Conservation (phyloP, 2,797 vertebrate genomes). For the Antrozous pallidus region DNA sequence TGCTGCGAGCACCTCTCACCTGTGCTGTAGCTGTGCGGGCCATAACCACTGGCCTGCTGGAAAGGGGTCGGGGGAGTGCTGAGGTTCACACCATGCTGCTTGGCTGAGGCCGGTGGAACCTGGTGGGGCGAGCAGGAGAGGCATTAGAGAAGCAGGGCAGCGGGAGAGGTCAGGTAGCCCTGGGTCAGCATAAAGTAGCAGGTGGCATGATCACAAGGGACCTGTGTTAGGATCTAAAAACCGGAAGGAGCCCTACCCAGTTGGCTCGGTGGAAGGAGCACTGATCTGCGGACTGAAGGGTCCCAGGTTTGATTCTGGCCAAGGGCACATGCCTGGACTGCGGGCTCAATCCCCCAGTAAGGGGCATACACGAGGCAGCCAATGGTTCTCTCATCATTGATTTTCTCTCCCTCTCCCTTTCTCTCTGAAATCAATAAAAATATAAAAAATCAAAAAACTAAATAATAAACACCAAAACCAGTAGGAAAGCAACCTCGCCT, state of each 20-base stretch:
- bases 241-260: too few species aligned
- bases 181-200: background rate
- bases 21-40: slow-evolving; percentile 93
- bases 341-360: too few species aligned
- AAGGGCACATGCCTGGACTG: too few species aligned
- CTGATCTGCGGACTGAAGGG: too few species aligned
- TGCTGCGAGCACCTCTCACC: slow-evolving; percentile 79
- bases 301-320: too few species aligned
- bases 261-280: too few species aligned
- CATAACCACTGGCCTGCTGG: slow-evolving; percentile 91
- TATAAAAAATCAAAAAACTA: too few species aligned
- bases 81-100: slow-evolving; percentile 92
- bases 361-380: too few species aligned
- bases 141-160: background rate
- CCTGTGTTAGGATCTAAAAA: background rate
- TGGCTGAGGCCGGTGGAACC: slow-evolving; percentile 93
- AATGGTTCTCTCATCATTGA: too few species aligned
- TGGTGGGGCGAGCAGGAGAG: slow-evolving; percentile 45
- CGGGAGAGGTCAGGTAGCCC: background rate
- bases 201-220: background rate
- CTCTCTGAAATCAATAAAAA: too few species aligned
- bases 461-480: too few species aligned
- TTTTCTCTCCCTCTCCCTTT: too few species aligned
- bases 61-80: slow-evolving; percentile 89
- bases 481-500: background rate